Conservation (phyloP, 2,797 vertebrate species). For the Scolopax rusticola region DNA sequence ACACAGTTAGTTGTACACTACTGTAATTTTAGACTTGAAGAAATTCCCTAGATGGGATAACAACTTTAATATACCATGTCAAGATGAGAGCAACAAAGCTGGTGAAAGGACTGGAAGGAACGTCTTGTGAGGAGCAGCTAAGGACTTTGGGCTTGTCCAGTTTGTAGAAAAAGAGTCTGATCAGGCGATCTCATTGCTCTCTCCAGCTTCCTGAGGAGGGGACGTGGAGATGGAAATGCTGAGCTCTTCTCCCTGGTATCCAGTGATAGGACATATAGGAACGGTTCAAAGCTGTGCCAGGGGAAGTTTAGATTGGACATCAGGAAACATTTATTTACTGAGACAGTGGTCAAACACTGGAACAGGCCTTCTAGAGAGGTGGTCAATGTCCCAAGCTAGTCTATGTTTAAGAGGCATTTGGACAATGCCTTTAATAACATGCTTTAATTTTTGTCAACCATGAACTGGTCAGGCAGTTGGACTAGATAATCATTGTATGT, state of each 20-base stretch:
- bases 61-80: background rate
- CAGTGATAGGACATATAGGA: background rate
- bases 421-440: background rate
- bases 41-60: background rate
- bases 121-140: background rate
- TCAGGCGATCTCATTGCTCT: fast-evolving
- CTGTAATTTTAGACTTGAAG: background rate
- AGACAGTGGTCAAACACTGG: background rate
- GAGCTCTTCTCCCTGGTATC: background rate
- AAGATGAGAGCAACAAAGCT: background rate
- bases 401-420: background rate
- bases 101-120: background rate
- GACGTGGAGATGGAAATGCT: background rate
- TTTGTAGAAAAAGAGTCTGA: background rate
- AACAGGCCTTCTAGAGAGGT: background rate
- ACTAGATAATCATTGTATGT: background rate
- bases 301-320: background rate
- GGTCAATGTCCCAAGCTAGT: fast-evolving
- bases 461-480: background rate
- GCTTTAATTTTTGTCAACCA: background rate
- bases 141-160: background rate
- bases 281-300: background rate
- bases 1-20: background rate
- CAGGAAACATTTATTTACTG: background rate
- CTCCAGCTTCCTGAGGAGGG: background rate